Evolutionary conservation across 2,888 invertebrate species (phyloP).

Genomic region (Lasioglossum villosulum): DNA sequence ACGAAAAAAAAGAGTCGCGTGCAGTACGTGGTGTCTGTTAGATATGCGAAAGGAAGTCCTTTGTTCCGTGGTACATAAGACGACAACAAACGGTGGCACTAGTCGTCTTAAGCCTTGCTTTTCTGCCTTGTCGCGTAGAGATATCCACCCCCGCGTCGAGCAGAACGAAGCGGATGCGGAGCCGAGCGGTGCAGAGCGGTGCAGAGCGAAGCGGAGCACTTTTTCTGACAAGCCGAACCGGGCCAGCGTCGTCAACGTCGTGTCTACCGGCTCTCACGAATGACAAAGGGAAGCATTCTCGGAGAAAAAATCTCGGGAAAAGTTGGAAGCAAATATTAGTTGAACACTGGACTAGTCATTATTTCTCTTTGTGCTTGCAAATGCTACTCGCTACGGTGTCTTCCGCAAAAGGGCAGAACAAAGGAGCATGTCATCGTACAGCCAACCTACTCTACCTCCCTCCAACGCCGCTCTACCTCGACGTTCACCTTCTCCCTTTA

Average conservation of each 20-base stretch:
- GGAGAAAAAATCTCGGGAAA: conserved; percentile 74
- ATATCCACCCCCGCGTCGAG: conserved; percentile 33
- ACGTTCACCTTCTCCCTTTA: conserved; percentile 54
- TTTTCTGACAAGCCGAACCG: conserved; percentile 63
- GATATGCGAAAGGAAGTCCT: conserved; percentile 55
- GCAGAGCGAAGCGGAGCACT: conserved; percentile 44
- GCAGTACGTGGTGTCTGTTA: conserved; percentile 30
- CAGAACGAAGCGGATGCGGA: neutral
- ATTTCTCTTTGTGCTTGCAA: conserved; percentile 79
- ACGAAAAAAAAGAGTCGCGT: conserved; percentile 31
- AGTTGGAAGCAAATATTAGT: conserved; percentile 83
- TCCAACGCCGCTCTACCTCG: conserved; percentile 29
- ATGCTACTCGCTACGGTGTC: conserved; percentile 75
- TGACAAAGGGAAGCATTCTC: conserved; percentile 72
- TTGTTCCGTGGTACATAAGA: conserved; percentile 59
- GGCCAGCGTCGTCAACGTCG: conserved; percentile 65
- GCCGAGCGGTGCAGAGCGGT: conserved; percentile 25
- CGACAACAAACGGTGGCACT: conserved; percentile 48
- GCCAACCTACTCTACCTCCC: conserved; percentile 52
- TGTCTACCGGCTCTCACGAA: conserved; percentile 59
- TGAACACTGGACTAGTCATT: conserved; percentile 83
- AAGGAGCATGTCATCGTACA: conserved; percentile 78
- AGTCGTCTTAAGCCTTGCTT: conserved; percentile 60
- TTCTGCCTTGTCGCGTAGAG: conserved; percentile 39
- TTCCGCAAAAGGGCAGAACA: conserved; percentile 78